Percentiles rank a stretch among this genome's conserved stretches.
These are phyloP conservation scores for Emydura subglobosa DNA, from an alignment of 2,113 vertebrate species.

Conservation along the genomic window DNA sequence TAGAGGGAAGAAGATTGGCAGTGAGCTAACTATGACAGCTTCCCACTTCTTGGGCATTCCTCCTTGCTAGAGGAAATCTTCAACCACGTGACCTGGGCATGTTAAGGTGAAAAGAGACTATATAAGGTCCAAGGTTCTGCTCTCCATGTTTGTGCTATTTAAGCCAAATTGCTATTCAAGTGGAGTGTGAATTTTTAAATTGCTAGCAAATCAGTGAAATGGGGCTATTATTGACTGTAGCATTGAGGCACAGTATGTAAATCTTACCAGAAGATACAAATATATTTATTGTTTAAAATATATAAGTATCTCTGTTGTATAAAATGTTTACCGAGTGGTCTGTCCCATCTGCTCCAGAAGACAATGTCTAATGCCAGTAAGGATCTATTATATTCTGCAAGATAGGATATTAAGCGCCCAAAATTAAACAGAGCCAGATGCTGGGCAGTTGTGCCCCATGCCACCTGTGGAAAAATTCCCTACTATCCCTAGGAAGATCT, in stretches of 20 bases:
- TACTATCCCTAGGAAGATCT: neutral
- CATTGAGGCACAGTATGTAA: neutral
- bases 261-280: neutral
- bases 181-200: neutral
- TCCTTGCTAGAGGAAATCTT: neutral
- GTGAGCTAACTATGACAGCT: neutral
- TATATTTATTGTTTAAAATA: neutral
- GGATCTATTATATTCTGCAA: neutral
- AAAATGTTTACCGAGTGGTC: neutral
- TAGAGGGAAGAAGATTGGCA: neutral
- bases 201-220: neutral
- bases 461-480: neutral
- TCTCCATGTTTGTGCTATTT: neutral
- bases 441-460: neutral
- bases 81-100: too few relatives aligned
- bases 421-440: neutral
- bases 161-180: neutral
- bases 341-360: neutral
- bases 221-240: neutral
- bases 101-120: neutral
- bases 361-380: neutral
- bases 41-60: neutral
- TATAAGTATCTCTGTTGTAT: neutral
- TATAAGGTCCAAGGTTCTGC: neutral
- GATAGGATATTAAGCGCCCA: neutral